Percentiles rank a stretch among this genome's conserved stretches.
phyloP scores from a whole-genome alignment of 2,888 invertebrate species.

The Caenorhabditis japonica region DNA sequence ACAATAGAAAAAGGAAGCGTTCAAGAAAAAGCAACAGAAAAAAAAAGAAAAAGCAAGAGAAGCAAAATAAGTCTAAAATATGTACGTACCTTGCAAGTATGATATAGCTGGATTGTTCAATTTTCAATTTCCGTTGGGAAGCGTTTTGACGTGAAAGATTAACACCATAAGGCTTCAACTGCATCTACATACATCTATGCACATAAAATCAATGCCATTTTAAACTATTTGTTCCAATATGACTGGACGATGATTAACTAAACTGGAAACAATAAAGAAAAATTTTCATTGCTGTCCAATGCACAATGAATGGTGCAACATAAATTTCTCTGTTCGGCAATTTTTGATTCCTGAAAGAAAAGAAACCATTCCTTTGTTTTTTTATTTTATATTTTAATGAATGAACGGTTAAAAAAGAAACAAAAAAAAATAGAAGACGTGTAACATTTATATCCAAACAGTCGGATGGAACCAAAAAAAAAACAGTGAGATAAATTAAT shows the following conservation, averaged over 20 bases:
- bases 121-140: slow-evolving; percentile 24
- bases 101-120: background rate
- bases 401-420: background rate
- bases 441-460: slow-evolving; percentile 28
- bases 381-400: background rate
- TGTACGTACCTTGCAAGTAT: too few species aligned
- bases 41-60: background rate
- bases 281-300: too few species aligned
- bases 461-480: background rate
- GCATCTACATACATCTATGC: too few species aligned
- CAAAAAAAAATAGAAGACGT: background rate
- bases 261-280: too few species aligned
- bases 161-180: too few species aligned
- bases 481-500: slow-evolving; percentile 3
- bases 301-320: too few species aligned
- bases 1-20: slow-evolving; percentile 9
- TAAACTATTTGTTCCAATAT: too few species aligned
- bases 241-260: too few species aligned
- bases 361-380: background rate
- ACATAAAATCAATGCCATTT: too few species aligned
- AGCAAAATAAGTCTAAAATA: background rate
- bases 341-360: background rate
- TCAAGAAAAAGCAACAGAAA: too few species aligned
- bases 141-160: slow-evolving; percentile 6
- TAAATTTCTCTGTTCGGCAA: background rate